Base-by-base conservation (phyloP, 2,797 vertebrate genomes). In the Anguilla pacifica region DNA sequence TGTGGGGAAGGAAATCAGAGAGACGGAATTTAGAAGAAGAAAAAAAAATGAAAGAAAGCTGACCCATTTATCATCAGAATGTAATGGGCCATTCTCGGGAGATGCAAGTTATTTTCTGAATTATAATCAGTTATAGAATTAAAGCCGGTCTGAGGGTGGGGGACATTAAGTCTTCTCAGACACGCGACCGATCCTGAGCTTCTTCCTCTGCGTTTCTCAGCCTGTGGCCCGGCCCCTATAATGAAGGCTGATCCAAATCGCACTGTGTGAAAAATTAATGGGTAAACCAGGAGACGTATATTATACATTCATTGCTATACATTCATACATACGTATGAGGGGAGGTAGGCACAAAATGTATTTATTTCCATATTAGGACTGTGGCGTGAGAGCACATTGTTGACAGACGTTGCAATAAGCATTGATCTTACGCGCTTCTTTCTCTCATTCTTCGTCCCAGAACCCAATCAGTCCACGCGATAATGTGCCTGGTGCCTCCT, bases 41-140 rank as follows among this genome's bases (percentile, higher is more conserved):
- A 87, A 87, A 77, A 86, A 74, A 35, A n/a, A n/a, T 19, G 53
- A 87, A 82, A 25, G 35, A 28, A 25, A 79, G 72, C 3, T 0
- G 35, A 72, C 67, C 74, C 64, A 87, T 87, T 87, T 28, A 87
- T 87, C 86, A 87, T 82, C 35, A 87, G 82, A 82, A 87, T 79
- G 39, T 81, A 87, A 81, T 87, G 49, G 74, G 77, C 39, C 55
- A 4, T 67, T 86, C 85, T 59, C 4, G 35, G n/a, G 85, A 77
- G 70, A 57, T 25, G 31, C 86, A 22, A 43, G 35, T 49, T 6
- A 77, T 81, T 87, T 59, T 81, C 77, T 19, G 49, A 82, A 79
- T 61, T 39, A 72, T 81, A 61, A 87, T 72, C 22, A 53, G 55
- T 57, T 57, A 57, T 57, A 17, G 49, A 82, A 79, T 46, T 39